Conservation (phyloP, 2,113 vertebrate genomes). For the Lophius piscatorius region DNA sequence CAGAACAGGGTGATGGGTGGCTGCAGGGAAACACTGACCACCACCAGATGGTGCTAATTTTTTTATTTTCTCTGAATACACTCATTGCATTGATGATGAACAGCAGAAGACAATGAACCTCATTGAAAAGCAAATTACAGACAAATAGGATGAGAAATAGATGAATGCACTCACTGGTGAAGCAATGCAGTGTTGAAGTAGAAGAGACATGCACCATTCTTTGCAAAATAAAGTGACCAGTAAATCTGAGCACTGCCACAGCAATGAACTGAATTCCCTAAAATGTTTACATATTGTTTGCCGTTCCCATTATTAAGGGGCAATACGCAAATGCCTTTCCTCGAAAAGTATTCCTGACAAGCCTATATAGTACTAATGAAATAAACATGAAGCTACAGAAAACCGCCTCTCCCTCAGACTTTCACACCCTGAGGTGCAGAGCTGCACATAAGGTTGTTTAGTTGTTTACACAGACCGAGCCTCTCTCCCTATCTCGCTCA, state of each 20-base stretch:
- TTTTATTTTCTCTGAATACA: constrained; percentile 18
- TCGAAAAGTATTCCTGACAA: constrained; percentile 33
- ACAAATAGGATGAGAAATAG: constrained; percentile 7
- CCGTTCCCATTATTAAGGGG: neutral
- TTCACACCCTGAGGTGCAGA: constrained; percentile 65
- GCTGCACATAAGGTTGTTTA: too few species aligned
- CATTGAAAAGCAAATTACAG: constrained; percentile 6
- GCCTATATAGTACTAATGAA: constrained; percentile 42
- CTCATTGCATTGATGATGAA: constrained; percentile 5
- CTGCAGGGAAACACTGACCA: constrained; percentile 30
- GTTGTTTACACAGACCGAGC: constrained; percentile 68
- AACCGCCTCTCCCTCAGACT: constrained; percentile 49
- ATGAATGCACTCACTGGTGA: neutral
- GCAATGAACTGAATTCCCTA: neutral
- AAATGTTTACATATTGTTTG: neutral
- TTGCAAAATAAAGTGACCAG: too few species aligned
- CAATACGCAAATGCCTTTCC: neutral
- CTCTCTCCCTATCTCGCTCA: constrained; percentile 53
- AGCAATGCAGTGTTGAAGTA: neutral
- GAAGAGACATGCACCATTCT: neutral
- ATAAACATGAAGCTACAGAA: constrained; percentile 51
- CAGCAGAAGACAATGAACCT: constrained; percentile 35
- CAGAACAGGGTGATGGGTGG: constrained; percentile 30
- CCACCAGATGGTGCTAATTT: constrained; percentile 63
- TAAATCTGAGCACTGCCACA: neutral